Evolutionary conservation across 2,113 vertebrate species (phyloP).

Genomic region (Pandion haliaetus): DNA sequence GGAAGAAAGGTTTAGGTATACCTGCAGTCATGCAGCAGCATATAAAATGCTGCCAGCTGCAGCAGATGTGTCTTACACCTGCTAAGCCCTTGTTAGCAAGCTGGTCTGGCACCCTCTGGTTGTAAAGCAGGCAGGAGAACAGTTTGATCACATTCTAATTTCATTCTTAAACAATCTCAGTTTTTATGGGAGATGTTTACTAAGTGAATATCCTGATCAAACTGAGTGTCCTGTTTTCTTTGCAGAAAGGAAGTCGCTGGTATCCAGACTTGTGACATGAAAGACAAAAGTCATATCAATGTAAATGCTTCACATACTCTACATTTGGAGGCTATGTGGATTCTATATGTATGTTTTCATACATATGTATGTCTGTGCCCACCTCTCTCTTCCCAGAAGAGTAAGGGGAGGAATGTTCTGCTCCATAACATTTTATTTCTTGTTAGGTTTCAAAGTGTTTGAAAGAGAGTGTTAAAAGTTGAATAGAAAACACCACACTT

Average conservation of each 20-base stretch:
- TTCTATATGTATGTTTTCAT: background rate
- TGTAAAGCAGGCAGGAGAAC: background rate
- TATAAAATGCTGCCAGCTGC: constrained; percentile 5
- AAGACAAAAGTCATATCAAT: background rate
- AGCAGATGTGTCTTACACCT: constrained; percentile 1
- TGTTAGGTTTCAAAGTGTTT: background rate
- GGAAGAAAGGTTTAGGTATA: background rate
- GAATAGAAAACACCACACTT: background rate
- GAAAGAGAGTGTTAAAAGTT: background rate
- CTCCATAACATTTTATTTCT: background rate
- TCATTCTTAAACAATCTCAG: background rate
- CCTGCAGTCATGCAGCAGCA: background rate
- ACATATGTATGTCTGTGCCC: background rate
- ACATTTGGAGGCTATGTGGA: background rate
- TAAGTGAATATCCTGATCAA: background rate
- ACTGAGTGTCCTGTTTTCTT: accelerated
- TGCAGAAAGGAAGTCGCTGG: background rate
- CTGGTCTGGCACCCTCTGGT: background rate
- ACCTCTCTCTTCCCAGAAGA: background rate
- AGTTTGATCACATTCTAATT: background rate
- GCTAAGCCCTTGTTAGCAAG: background rate
- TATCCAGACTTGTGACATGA: background rate
- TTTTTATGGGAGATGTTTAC: background rate
- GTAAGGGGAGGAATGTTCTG: background rate
- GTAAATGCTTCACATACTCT: background rate